Percentiles rank a stretch among this genome's conserved stretches.
These are phyloP conservation scores for Bimastos eiseni DNA, from an alignment of 2,888 invertebrate genomes.

Conservation along the genomic window DNA sequence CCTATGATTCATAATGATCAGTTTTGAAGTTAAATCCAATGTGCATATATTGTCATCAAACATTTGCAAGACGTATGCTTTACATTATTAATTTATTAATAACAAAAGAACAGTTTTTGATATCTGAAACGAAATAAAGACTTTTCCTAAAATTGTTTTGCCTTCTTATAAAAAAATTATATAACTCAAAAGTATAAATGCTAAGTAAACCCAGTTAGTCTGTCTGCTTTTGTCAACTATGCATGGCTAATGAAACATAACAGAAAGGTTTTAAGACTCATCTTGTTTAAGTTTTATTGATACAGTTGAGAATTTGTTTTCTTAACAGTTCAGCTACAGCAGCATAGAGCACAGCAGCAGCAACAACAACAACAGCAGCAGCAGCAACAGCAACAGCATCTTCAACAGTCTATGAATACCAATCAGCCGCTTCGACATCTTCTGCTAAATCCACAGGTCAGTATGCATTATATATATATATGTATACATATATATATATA, in stretches of 20 bases:
- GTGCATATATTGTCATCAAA: too few species aligned
- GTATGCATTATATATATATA: background rate
- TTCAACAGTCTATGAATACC: constrained; percentile 28
- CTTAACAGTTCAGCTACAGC: constrained; percentile 17
- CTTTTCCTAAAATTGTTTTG: too few species aligned
- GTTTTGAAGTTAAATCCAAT: too few species aligned
- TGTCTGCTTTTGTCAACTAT: background rate
- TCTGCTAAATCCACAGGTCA: constrained; percentile 26
- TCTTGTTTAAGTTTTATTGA: background rate
- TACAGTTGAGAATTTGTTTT: background rate
- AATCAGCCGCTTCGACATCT: constrained; percentile 34
- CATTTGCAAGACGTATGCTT: too few species aligned
- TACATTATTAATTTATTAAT: too few species aligned
- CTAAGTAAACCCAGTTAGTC: background rate
- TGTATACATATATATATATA: too few species aligned
- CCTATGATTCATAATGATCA: too few species aligned
- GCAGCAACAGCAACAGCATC: constrained; percentile 27
- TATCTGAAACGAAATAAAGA: too few species aligned
- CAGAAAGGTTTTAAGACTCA: background rate
- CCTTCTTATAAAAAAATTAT: too few species aligned
- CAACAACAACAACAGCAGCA: constrained; percentile 29
- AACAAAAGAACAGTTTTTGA: too few species aligned
- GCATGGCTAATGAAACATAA: background rate
- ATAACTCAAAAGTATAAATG: background rate
- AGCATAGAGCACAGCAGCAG: constrained; percentile 27